These are phyloP conservation scores for Monochamus alternatus DNA, from an alignment of 2,888 invertebrate species.

Conservation along the genomic window DNA sequence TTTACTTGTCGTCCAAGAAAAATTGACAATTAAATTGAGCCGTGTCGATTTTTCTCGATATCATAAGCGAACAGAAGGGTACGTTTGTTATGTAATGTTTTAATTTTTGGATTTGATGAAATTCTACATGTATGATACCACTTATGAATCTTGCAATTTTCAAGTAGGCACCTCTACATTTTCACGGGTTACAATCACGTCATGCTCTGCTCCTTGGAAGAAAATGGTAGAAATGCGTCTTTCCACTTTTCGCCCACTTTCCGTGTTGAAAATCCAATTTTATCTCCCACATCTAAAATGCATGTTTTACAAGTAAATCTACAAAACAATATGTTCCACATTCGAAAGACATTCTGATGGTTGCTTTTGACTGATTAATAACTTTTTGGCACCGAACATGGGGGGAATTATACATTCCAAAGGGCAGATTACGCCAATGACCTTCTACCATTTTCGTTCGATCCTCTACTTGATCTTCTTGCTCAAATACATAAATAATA, in stretches of 20 bases:
- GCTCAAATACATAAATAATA: constrained; percentile 48
- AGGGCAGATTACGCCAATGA: neutral
- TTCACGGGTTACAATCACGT: constrained; percentile 47
- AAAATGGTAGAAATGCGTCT: constrained; percentile 27
- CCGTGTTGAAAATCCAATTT: constrained; percentile 10
- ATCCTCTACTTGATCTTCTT: constrained; percentile 41
- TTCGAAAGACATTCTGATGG: too few species aligned
- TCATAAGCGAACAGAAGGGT: constrained; percentile 4
- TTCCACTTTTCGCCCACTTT: neutral
- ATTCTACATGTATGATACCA: constrained; percentile 53
- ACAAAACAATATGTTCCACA: too few species aligned
- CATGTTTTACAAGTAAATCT: too few species aligned
- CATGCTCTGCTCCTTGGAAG: constrained; percentile 50
- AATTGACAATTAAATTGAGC: constrained; percentile 8
- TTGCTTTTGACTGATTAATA: too few species aligned
- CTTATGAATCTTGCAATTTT: constrained; percentile 53
- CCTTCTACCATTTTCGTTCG: constrained; percentile 41
- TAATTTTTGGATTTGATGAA: constrained; percentile 43
- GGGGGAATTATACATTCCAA: constrained; percentile 18
- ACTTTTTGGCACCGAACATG: constrained; percentile 17
- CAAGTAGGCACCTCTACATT: constrained; percentile 53
- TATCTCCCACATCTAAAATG: neutral
- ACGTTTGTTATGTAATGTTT: constrained; percentile 37
- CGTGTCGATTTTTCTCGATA: constrained; percentile 13
- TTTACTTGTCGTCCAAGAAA: constrained; percentile 28